phyloP scores from a whole-genome alignment of 2,113 vertebrate species.

The Chitala chitala region DNA sequence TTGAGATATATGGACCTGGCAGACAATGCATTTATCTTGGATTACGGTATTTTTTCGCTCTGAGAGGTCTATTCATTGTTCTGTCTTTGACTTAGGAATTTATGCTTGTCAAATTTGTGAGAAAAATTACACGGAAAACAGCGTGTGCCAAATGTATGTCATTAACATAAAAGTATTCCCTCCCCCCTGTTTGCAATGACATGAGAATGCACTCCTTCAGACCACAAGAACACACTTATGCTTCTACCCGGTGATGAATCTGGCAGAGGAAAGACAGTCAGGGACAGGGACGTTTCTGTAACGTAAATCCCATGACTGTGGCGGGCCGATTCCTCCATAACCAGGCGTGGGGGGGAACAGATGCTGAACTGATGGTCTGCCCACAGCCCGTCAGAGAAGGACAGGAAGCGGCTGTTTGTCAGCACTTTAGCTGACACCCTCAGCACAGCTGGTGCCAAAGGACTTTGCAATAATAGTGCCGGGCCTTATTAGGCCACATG shows the following conservation, averaged over 20 bases:
- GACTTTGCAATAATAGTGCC: not conserved
- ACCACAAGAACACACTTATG: not conserved
- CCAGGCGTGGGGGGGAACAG: slow-evolving; percentile 8
- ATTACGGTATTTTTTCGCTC: not conserved
- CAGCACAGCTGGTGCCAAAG: not conserved
- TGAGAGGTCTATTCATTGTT: not conserved
- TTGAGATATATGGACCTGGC: not conserved
- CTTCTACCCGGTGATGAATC: not conserved
- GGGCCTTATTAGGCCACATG: not conserved
- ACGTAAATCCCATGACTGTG: not conserved
- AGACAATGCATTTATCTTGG: not conserved
- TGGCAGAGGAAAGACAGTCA: not conserved
- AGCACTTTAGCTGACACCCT: not conserved
- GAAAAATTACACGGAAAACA: not conserved
- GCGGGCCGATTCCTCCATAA: no score
- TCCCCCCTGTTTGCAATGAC: not conserved
- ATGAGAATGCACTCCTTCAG: not conserved
- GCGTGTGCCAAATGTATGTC: not conserved
- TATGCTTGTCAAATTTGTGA: not conserved
- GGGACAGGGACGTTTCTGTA: not conserved
- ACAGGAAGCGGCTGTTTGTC: not conserved
- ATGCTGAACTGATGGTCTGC: slow-evolving; percentile 13
- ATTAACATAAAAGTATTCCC: not conserved
- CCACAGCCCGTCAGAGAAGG: not conserved
- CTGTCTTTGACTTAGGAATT: not conserved